phyloP scores from a whole-genome alignment of 2,888 invertebrate genomes.

The Trilocha varians region DNA sequence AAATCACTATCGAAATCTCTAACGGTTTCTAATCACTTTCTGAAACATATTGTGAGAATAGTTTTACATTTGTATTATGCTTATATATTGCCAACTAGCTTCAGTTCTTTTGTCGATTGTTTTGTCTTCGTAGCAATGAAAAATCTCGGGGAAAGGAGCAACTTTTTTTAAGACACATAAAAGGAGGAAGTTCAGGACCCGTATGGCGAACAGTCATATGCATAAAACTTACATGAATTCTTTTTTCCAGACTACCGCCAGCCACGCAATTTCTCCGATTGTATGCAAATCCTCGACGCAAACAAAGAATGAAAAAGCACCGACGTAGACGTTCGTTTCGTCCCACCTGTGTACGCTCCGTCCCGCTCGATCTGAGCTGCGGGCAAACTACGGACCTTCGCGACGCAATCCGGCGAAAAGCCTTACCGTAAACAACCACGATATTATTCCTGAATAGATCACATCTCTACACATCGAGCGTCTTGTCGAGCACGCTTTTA shows the following conservation, averaged over 20 bases:
- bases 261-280: slow-evolving; percentile 67
- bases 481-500: slow-evolving; percentile 59
- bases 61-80: background rate
- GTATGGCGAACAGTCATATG: slow-evolving; percentile 38
- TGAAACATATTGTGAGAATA: background rate
- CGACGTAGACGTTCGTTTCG: slow-evolving; percentile 50
- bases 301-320: slow-evolving; percentile 68
- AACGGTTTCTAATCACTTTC: slow-evolving; percentile 14
- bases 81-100: background rate
- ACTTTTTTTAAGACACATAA: background rate
- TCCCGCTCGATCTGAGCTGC: slow-evolving; percentile 38
- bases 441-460: slow-evolving; percentile 60
- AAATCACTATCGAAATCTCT: slow-evolving; percentile 37
- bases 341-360: slow-evolving; percentile 43
- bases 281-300: slow-evolving; percentile 66
- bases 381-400: slow-evolving; percentile 36
- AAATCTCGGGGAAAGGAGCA: too few species aligned
- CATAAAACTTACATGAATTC: slow-evolving; percentile 49
- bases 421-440: slow-evolving; percentile 43
- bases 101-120: too few species aligned
- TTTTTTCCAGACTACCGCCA: slow-evolving; percentile 46
- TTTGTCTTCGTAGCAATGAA: too few species aligned
- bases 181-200: slow-evolving; percentile 25
- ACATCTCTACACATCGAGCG: slow-evolving; percentile 58
- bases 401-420: slow-evolving; percentile 36